Conservation (phyloP, 2,797 vertebrate species). For the Enteromius fasciolatus region DNA sequence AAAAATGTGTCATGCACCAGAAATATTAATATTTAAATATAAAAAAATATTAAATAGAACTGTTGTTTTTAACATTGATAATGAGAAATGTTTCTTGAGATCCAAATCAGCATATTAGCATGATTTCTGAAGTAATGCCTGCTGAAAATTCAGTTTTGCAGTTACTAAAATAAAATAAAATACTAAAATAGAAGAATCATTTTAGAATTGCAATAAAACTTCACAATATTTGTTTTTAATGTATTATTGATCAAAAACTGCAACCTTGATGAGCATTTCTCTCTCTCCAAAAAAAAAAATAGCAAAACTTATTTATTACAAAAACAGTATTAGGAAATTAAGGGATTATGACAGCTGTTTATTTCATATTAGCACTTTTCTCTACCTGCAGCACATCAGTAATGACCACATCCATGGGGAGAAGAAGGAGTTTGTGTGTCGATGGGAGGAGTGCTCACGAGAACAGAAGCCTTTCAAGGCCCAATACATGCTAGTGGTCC, state of each 20-base stretch:
- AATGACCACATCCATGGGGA: slow-evolving; percentile 98
- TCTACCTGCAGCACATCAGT: slow-evolving; percentile 90
- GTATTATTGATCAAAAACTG: neutral
- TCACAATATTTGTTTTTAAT: neutral
- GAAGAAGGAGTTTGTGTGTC: slow-evolving; percentile 99
- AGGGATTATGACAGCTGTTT: neutral
- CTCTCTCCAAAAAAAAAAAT: neutral
- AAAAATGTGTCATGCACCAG: neutral
- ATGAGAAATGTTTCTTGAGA: neutral
- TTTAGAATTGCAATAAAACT: neutral
- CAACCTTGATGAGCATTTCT: neutral
- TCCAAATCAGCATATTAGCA: neutral
- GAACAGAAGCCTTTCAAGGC: slow-evolving; percentile 99
- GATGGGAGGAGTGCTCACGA: slow-evolving; percentile 94
- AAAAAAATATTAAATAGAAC: neutral
- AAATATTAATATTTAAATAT: too few relatives aligned
- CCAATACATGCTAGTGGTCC: slow-evolving; percentile 98
- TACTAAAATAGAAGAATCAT: neutral
- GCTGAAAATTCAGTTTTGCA: neutral
- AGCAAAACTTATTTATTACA: neutral
- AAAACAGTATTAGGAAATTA: neutral
- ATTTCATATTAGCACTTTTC: slow-evolving; percentile 6
- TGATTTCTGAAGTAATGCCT: neutral
- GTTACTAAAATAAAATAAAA: neutral
- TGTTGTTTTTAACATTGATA: neutral